Base-by-base conservation (phyloP, 2,113 vertebrate species). In the Cichladusa arquata region DNA sequence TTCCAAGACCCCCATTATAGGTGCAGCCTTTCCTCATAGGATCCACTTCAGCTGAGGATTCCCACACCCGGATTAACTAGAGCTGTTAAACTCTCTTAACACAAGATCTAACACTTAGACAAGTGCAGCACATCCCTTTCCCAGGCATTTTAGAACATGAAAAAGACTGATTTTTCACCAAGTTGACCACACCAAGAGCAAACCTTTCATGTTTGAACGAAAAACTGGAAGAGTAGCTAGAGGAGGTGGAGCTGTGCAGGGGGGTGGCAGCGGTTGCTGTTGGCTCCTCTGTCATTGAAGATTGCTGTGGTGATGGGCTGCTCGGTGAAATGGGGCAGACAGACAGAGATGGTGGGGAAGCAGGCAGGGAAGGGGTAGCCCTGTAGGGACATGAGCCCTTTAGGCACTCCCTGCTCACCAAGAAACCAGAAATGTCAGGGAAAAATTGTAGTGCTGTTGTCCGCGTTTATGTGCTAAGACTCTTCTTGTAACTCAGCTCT, bases 251-350 rank as follows among this genome's bases (percentile, higher is more conserved):
- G 11, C 23, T 5, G 3, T 45, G 48, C 22, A 33, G 36, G 19
- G 19, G 14, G 3, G 6, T 22, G 23, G 36, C 47, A 34, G 40
- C 0, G 0, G 12, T 9, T 44, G 20, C 66, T 61, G 26, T 31
- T 0, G 1, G 28, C 8, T 38, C 26, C 13, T 62, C 48, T 4
- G 5, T 11, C 8, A 1, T 7, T 0, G 1, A 33, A 26, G 33
- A 83, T 54, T 22, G 14, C 22, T 64, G 28, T 38, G 48, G 33
- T 5, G 14, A 29, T 0, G 2, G 10, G 25, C 20, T 44, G 18
- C 57, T 45, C 0, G 2, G 38, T 33, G 58, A 54, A 38, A 38
- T 0, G 0, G 22, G 11, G 14, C 4, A 33, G 14, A 25, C 9
- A 18, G 17, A 45, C 57, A 45, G 26, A 40, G 22, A 15, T 20